These are phyloP conservation scores for Saguinus imperator DNA, from an alignment of 2,113 vertebrate genomes.

Conservation along the genomic window DNA sequence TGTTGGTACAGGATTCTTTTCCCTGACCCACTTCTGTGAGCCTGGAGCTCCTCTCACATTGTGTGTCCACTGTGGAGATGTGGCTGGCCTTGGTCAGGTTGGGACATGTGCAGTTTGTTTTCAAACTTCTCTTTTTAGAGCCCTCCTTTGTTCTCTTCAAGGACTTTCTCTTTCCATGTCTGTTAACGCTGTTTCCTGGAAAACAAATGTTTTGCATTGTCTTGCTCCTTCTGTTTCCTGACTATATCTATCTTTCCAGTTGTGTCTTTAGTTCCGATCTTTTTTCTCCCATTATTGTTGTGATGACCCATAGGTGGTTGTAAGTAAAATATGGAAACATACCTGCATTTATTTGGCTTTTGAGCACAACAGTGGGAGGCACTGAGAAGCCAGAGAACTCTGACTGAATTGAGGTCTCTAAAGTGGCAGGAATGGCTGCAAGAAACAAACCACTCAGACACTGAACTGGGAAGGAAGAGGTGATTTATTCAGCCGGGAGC, in stretches of 20 bases:
- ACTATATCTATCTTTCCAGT: not conserved
- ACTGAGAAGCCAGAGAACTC: not conserved
- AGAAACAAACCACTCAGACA: too few species aligned
- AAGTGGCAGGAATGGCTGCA: too few species aligned
- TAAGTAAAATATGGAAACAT: not conserved
- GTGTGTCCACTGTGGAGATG: not conserved
- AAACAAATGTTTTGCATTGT: not conserved
- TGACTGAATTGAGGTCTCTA: not conserved
- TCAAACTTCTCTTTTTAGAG: not conserved
- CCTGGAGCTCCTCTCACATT: not conserved
- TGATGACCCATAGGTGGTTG: not conserved
- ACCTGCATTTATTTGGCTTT: not conserved
- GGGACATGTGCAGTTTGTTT: not conserved
- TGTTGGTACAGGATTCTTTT: too few species aligned
- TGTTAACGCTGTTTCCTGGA: not conserved
- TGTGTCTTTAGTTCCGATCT: not conserved
- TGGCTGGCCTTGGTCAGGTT: not conserved
- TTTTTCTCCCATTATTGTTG: not conserved
- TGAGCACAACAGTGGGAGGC: not conserved
- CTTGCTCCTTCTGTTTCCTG: not conserved
- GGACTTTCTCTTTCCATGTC: not conserved
- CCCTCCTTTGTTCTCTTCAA: not conserved
- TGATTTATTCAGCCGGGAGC: too few species aligned
- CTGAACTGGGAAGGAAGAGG: too few species aligned
- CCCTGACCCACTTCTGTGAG: not conserved